A percentile compares a stretch with the other conserved stretches of the same genome.
Conservation (phyloP, 2,888 invertebrate species). For the Lasioglossum oenotherae region DNA sequence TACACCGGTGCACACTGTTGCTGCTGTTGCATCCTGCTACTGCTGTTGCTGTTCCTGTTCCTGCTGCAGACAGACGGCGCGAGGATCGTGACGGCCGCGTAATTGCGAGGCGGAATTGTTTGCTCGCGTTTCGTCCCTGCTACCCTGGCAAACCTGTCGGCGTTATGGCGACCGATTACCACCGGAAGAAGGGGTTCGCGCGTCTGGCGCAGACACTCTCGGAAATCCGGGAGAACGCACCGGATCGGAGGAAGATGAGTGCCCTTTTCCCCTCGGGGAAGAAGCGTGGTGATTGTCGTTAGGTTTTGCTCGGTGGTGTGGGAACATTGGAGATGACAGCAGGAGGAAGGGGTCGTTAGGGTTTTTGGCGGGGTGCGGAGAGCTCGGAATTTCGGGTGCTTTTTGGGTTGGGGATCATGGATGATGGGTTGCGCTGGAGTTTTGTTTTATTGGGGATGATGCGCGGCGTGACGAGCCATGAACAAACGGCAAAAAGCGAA, state of each 20-base stretch:
- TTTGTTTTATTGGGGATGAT: background rate
- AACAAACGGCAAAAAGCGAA: background rate
- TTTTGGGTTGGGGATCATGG: background rate
- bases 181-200: background rate
- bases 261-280: background rate
- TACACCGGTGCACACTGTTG: background rate
- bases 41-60: background rate
- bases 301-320: background rate
- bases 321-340: background rate
- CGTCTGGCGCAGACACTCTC: background rate
- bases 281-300: background rate
- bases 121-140: slow-evolving; percentile 8
- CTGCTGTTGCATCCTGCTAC: background rate
- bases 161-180: background rate
- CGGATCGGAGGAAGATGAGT: background rate
- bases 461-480: background rate
- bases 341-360: background rate
- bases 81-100: slow-evolving; percentile 43
- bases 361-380: background rate
- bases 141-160: background rate
- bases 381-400: no score
- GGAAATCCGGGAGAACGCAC: background rate
- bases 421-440: background rate
- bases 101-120: slow-evolving; percentile 51
- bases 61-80: slow-evolving; percentile 37